phyloP scores from a whole-genome alignment of 1,140 invertebrate species.

The Bombus turneri region DNA sequence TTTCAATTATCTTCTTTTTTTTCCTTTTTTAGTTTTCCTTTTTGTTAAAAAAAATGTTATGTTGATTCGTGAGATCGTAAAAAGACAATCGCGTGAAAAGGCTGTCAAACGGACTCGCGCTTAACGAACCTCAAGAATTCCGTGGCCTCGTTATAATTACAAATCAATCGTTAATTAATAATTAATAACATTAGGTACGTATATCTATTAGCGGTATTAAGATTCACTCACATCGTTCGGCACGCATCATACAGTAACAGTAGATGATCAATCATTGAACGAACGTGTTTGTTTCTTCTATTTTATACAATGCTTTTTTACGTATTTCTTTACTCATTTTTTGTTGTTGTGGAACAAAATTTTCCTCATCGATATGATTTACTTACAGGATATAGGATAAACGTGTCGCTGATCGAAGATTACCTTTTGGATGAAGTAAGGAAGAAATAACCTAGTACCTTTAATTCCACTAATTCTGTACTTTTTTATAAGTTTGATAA shows the following conservation, averaged over 20 bases:
- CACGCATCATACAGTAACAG: slow-evolving; percentile 63
- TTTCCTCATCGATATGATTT: slow-evolving; percentile 24
- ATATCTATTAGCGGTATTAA: slow-evolving; percentile 76
- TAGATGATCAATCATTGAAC: slow-evolving; percentile 58
- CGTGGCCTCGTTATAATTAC: slow-evolving; percentile 56
- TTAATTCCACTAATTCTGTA: not conserved
- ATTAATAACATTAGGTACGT: slow-evolving; percentile 76
- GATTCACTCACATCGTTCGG: slow-evolving; percentile 68
- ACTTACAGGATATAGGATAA: slow-evolving; percentile 45
- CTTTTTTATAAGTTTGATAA: not conserved
- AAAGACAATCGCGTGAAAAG: slow-evolving; percentile 26
- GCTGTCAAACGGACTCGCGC: slow-evolving; percentile 41
- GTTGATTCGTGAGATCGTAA: slow-evolving; percentile 13
- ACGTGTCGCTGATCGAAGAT: slow-evolving; percentile 31
- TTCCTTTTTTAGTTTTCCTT: not conserved
- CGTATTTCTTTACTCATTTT: not conserved
- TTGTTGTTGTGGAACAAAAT: not conserved
- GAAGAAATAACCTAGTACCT: not conserved
- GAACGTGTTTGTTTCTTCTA: slow-evolving; percentile 32
- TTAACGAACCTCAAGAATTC: slow-evolving; percentile 57
- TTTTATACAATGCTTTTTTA: slow-evolving; percentile 41
- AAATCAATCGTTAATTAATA: slow-evolving; percentile 71
- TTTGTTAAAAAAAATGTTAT: slow-evolving; percentile 31
- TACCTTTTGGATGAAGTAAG: not conserved
- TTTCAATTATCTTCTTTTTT: too few relatives aligned